Evolutionary conservation across 2,113 vertebrate species (phyloP), one percentile per base, ranked within the genome.

Genomic region (Myocastor coypus): DNA sequence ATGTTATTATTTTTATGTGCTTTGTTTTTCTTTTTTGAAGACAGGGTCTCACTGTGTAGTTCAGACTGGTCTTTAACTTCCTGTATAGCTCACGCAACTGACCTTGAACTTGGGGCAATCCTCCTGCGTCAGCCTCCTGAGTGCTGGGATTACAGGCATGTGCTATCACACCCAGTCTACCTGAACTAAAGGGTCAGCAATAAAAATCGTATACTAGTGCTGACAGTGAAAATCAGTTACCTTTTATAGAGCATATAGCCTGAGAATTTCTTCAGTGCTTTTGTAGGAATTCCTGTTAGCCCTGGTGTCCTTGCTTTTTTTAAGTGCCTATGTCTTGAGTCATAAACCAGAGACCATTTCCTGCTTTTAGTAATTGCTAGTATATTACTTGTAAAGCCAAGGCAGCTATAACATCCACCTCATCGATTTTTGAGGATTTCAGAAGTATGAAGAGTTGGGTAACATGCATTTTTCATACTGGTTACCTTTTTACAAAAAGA

Each of bases 381-480:
- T 85, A 26, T 92, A 78, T 77, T 91, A 10, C 40, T 89, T 83
- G 1, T 90, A 63, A 95, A 89, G 71, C 92, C 30, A 87, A 87
- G 69, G 69, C 22, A 95, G 8, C 73, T 82, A 17, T 32, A 83
- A 63, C n/a, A 85, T 89, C 50, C 85, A 8, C 19, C 1, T 83
- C 78, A 30, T 82, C 71, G 84, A 78, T 66, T 83, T 42, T 77
- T 93, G 61, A 87, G 61, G 57, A 71, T 34, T 95, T 73, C 42
- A 89, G 63, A 95, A 95, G 7, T 77, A 34, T 34, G 42, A 26
- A n/a, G 28, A 91, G 19, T 57, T 95, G 34, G 75, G 61, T 89
- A 95, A 66, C 11, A 16, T 89, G 57, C 30, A 3, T 59, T 92
- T 96, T 92, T 88, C 30, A 64, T 88, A 83, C 13, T 86, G 73